Percentiles rank a stretch among this genome's conserved stretches.
phyloP scores from a whole-genome alignment of 2,113 vertebrate genomes.

The Passer montanus region DNA sequence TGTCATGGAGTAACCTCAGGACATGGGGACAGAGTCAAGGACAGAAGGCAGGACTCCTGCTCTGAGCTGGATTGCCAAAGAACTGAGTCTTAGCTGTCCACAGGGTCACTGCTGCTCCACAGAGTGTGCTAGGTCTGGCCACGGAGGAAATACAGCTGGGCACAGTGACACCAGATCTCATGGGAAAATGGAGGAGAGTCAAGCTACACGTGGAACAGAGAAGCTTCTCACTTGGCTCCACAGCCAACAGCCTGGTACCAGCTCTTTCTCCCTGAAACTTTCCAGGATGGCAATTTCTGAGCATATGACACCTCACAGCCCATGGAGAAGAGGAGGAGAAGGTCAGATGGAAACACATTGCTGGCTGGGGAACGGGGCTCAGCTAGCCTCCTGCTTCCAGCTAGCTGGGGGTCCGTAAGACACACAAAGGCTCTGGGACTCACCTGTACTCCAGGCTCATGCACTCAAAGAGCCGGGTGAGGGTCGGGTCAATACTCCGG shows the following conservation, averaged over 20 bases:
- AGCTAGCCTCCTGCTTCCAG: not conserved
- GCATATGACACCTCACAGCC: not conserved
- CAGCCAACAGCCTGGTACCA: not conserved
- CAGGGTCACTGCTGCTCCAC: not conserved
- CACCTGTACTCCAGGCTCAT: constrained; percentile 99
- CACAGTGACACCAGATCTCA: not conserved
- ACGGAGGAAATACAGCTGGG: not conserved
- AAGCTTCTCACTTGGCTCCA: not conserved
- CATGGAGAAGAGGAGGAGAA: not conserved
- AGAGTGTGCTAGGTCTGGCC: not conserved
- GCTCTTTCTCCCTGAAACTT: not conserved
- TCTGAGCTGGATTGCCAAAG: not conserved
- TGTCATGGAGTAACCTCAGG: not conserved
- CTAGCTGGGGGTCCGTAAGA: not conserved
- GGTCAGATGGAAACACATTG: not conserved
- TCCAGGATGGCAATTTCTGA: not conserved
- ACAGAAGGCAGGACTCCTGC: not conserved
- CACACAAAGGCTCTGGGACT: not conserved
- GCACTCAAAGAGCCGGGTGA: constrained; percentile 95
- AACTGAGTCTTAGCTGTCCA: not conserved
- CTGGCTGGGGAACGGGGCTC: not conserved
- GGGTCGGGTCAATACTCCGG: constrained; percentile 92
- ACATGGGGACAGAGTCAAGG: not conserved
- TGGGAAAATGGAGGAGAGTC: not conserved
- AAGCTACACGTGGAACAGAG: not conserved